These are phyloP conservation scores for Coremacera marginata DNA, from an alignment of 2,888 invertebrate genomes.

Conservation along the genomic window DNA sequence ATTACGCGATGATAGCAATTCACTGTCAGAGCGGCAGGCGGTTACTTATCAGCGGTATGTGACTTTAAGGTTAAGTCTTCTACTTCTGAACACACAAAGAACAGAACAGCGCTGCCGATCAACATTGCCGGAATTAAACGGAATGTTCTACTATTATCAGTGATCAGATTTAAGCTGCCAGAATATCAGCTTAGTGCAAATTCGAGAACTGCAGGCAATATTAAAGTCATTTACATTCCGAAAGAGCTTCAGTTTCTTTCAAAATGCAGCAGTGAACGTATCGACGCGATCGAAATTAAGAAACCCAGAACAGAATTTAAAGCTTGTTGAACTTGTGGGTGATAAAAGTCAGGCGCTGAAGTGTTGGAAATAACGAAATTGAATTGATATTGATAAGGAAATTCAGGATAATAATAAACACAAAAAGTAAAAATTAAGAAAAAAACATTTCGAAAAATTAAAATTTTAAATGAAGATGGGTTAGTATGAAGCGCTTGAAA, in stretches of 20 bases:
- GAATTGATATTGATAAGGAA: background rate
- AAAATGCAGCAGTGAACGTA: conserved; percentile 4
- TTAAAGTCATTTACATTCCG: conserved; percentile 7
- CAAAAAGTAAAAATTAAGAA: background rate
- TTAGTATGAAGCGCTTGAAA: background rate
- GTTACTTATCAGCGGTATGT: conserved; percentile 47
- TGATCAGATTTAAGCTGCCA: background rate
- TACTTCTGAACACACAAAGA: conserved; percentile 11
- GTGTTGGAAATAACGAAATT: background rate
- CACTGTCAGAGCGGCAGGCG: conserved; percentile 30
- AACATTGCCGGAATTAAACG: conserved; percentile 38
- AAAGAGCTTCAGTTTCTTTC: conserved; percentile 9
- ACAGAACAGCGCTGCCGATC: conserved; percentile 39
- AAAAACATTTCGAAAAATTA: background rate
- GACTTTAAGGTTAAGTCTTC: conserved; percentile 50
- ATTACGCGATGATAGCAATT: conserved; percentile 9
- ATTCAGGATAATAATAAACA: background rate
- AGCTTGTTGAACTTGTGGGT: background rate
- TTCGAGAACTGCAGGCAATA: conserved; percentile 6
- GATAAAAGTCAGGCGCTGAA: background rate
- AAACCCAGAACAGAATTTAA: background rate
- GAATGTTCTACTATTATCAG: conserved; percentile 12
- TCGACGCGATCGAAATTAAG: background rate
- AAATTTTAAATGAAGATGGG: background rate
- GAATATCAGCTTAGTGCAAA: background rate